Evolutionary conservation across 2,888 invertebrate genomes (phyloP).

Genomic region (Drosophila histrio): DNA sequence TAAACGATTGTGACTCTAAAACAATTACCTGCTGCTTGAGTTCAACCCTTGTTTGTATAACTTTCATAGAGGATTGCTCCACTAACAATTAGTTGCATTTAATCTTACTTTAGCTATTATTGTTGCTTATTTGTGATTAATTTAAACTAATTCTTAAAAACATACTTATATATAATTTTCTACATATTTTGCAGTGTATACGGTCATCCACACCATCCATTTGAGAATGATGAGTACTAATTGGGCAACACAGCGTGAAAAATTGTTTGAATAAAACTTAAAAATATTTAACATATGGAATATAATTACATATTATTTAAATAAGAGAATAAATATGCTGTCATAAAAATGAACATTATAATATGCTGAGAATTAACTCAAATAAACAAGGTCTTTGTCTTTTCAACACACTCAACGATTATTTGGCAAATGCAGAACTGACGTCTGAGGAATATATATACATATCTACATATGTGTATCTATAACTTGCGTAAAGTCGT

Average conservation of each 20-base stretch:
- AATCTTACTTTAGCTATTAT: background rate
- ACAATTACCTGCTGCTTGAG: background rate
- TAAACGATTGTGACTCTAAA: constrained; percentile 1
- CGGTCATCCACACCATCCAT: constrained; percentile 87
- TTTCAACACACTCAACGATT: constrained; percentile 26
- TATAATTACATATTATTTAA: constrained; percentile 4
- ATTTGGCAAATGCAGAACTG: constrained; percentile 31
- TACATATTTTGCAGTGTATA: constrained; percentile 84
- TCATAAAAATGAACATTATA: constrained; percentile 17
- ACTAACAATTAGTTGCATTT: background rate
- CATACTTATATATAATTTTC: background rate
- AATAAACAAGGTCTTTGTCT: constrained; percentile 48
- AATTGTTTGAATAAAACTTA: constrained; percentile 3
- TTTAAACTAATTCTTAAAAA: background rate
- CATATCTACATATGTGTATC: background rate
- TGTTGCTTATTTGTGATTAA: background rate
- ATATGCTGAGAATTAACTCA: constrained; percentile 16
- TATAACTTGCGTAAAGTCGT: constrained; percentile 56
- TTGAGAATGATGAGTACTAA: constrained; percentile 87
- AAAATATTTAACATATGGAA: background rate
- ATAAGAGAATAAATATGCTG: constrained; percentile 22
- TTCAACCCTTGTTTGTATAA: constrained; percentile 5
- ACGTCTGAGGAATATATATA: constrained; percentile 27
- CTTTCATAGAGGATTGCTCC: background rate
- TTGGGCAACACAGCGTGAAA: background rate